Percentiles rank a stretch among this genome's conserved stretches.
Evolutionary conservation across 2,888 invertebrate genomes (phyloP).

Genomic region (Morpho deidamia): DNA sequence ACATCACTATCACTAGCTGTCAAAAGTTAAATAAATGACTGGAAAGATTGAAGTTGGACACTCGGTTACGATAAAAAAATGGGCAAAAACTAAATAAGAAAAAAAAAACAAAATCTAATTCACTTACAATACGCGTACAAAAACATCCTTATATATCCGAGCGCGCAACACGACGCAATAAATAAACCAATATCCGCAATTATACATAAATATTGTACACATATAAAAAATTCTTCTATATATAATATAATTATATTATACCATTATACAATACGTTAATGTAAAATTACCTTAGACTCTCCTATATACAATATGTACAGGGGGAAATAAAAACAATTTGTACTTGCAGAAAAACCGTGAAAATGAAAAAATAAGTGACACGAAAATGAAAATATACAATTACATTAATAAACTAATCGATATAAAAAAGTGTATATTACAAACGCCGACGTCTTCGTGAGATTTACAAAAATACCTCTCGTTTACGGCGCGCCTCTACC

Average conservation of each 20-base stretch:
- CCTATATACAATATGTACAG: conserved; percentile 78
- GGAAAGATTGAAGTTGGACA: neutral
- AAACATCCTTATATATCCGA: conserved; percentile 55
- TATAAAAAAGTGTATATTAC: conserved; percentile 47
- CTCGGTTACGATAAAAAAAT: conserved; percentile 43
- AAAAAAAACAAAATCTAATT: conserved; percentile 75
- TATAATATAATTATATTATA: conserved; percentile 34
- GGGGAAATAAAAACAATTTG: conserved; percentile 78
- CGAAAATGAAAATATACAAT: conserved; percentile 63
- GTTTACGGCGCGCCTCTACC: conserved; percentile 41
- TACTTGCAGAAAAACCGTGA: conserved; percentile 72
- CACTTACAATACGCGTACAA: conserved; percentile 76
- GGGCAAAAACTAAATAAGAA: conserved; percentile 15
- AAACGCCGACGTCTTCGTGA: conserved; percentile 40
- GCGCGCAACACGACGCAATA: conserved; percentile 52
- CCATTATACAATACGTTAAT: conserved; percentile 58
- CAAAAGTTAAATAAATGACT: too few relatives aligned
- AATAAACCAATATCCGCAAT: conserved; percentile 64
- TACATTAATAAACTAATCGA: conserved; percentile 16
- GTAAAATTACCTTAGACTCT: conserved; percentile 55
- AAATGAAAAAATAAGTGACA: conserved; percentile 52
- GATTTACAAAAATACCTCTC: conserved; percentile 60
- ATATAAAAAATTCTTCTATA: conserved; percentile 55
- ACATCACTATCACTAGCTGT: too few relatives aligned
- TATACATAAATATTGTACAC: conserved; percentile 70